A percentile compares a stretch with the other conserved stretches of the same genome.
These are phyloP conservation scores for Acanthornis magna DNA, from an alignment of 2,797 vertebrate genomes.

Conservation along the genomic window DNA sequence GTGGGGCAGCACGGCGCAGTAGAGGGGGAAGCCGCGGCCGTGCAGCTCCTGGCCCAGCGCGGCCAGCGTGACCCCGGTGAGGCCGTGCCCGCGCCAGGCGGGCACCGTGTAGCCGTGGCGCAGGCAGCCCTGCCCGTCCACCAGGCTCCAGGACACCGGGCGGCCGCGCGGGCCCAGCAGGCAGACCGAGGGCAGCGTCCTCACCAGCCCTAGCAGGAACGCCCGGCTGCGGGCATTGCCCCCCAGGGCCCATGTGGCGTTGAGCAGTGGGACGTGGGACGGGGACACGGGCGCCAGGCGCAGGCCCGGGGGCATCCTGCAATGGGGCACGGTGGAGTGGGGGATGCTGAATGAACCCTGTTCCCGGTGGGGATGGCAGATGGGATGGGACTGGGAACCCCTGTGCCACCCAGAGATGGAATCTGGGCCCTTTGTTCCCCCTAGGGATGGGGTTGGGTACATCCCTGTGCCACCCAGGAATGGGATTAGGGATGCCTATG, in stretches of 20 bases:
- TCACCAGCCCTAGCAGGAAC: neutral
- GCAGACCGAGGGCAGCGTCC: neutral
- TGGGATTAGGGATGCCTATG: neutral
- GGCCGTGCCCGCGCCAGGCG: neutral
- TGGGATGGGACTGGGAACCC: neutral
- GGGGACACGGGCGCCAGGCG: neutral
- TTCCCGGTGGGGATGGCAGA: rapidly evolving
- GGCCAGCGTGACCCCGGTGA: rapidly evolving
- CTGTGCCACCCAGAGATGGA: neutral
- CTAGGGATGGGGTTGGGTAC: rapidly evolving
- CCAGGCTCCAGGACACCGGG: neutral
- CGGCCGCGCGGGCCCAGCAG: neutral
- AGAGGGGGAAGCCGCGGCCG: neutral
- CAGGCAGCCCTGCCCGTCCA: neutral
- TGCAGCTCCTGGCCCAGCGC: neutral
- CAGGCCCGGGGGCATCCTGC: neutral
- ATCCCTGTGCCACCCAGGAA: neutral
- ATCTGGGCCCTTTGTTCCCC: neutral
- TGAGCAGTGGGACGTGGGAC: neutral
- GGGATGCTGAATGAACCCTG: neutral
- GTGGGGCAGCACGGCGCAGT: neutral
- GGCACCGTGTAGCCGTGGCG: constrained; percentile 16
- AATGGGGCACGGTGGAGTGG: rapidly evolving
- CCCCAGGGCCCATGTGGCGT: neutral
- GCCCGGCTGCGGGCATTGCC: neutral